phyloP scores from a whole-genome alignment of 2,888 invertebrate species.

The Panorpa germanica region DNA sequence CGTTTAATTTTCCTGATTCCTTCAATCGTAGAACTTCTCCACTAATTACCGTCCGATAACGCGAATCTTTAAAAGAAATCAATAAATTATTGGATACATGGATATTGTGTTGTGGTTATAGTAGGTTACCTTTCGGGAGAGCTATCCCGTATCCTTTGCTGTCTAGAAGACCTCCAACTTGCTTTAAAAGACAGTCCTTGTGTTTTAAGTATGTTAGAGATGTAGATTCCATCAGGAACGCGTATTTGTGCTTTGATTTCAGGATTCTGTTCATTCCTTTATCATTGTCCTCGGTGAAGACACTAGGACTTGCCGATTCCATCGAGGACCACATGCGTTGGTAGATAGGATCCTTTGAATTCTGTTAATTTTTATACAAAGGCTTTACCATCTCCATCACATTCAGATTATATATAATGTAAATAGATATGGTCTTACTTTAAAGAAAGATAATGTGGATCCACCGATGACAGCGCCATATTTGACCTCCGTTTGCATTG shows the following conservation, averaged over 20 bases:
- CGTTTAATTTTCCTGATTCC: slow-evolving; percentile 64
- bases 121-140: slow-evolving; percentile 73
- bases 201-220: slow-evolving; percentile 82
- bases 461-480: slow-evolving; percentile 82
- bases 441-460: slow-evolving; percentile 81
- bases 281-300: slow-evolving; percentile 57
- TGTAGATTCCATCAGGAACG: slow-evolving; percentile 92
- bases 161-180: slow-evolving; percentile 65
- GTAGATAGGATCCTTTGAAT: slow-evolving; percentile 69
- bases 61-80: too few relatives aligned
- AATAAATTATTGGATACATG: too few relatives aligned
- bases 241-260: slow-evolving; percentile 58
- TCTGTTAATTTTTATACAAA: slow-evolving; percentile 22
- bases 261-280: slow-evolving; percentile 72
- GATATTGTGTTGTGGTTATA: too few relatives aligned
- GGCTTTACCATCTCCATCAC: not conserved
- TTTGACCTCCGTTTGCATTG: slow-evolving; percentile 82
- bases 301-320: slow-evolving; percentile 60
- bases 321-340: slow-evolving; percentile 81
- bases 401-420: too few relatives aligned
- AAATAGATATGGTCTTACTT: too few relatives aligned
- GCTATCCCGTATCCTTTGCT: slow-evolving; percentile 90
- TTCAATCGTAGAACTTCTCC: slow-evolving; percentile 79
- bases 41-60: slow-evolving; percentile 63
- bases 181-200: slow-evolving; percentile 60